Conservation (phyloP, 2,888 invertebrate species). For the Amphipoea lucens region DNA sequence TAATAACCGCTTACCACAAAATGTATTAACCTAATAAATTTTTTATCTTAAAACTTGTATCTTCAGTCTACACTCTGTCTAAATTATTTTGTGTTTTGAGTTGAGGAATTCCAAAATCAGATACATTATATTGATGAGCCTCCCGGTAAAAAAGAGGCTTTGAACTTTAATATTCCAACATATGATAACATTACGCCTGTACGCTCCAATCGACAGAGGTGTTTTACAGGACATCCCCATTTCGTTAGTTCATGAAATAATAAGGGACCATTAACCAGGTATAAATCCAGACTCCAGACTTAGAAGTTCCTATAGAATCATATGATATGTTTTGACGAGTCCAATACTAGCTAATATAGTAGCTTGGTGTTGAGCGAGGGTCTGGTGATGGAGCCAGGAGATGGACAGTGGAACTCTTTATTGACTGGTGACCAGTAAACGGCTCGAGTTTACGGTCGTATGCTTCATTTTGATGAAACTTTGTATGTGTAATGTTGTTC, state of each 20-base stretch:
- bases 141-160: not conserved
- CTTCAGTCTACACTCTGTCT: not conserved
- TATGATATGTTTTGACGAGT: no score
- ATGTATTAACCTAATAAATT: constrained; percentile 4
- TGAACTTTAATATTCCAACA: not conserved
- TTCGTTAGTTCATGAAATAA: not conserved
- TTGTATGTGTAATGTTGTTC: no score
- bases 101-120: not conserved
- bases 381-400: no score
- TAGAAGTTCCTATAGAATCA: no score
- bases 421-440: no score
- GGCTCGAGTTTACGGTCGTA: no score
- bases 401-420: no score
- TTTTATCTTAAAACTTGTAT: not conserved
- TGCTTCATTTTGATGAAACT: no score
- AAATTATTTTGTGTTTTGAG: not conserved
- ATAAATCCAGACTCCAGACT: not conserved
- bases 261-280: not conserved
- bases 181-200: not conserved
- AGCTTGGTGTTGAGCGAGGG: no score
- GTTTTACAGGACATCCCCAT: not conserved
- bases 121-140: not conserved
- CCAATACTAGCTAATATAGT: no score
- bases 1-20: not conserved
- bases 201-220: not conserved